Percentiles rank a stretch among this genome's conserved stretches.
These are phyloP conservation scores for Malthinus seriepunctatus DNA, from an alignment of 2,888 invertebrate species.

Conservation along the genomic window DNA sequence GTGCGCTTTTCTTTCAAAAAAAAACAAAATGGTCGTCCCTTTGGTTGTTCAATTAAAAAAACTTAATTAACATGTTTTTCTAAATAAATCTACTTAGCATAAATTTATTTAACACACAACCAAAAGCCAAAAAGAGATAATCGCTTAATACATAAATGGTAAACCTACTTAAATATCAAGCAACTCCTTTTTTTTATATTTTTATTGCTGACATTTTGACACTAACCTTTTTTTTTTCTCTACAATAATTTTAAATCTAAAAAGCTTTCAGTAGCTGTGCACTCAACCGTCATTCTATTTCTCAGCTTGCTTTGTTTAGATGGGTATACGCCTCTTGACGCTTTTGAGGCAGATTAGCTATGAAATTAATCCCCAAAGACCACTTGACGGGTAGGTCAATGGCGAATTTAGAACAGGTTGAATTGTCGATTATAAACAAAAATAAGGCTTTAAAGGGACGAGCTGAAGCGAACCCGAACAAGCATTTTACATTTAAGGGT, in stretches of 20 bases:
- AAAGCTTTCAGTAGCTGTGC: conserved; percentile 11
- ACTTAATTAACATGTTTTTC: too few species aligned
- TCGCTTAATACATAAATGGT: too few species aligned
- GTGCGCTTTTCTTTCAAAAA: too few species aligned
- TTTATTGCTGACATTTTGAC: conserved; percentile 10
- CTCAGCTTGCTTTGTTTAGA: conserved; percentile 16
- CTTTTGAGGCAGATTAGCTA: conserved; percentile 26
- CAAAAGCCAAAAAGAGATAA: too few species aligned
- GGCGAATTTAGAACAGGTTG: conserved; percentile 14
- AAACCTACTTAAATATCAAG: too few species aligned
- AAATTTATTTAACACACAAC: too few species aligned
- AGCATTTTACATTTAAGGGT: too few species aligned
- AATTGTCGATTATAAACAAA: conserved; percentile 23
- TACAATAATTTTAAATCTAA: conserved; percentile 5
- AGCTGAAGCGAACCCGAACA: neutral
- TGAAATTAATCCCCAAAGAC: conserved; percentile 25
- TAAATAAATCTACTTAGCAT: too few species aligned
- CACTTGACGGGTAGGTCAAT: conserved; percentile 27
- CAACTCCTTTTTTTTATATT: neutral
- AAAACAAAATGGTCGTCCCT: too few species aligned
- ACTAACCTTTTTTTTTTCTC: conserved; percentile 3
- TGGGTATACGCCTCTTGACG: conserved; percentile 19
- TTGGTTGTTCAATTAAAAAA: too few species aligned
- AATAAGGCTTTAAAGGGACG: conserved; percentile 2
- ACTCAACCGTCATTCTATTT: conserved; percentile 12